Percentiles rank a stretch among this genome's conserved stretches.
These are phyloP conservation scores for Sphinx pinastri DNA, from an alignment of 2,888 invertebrate species.

Conservation along the genomic window DNA sequence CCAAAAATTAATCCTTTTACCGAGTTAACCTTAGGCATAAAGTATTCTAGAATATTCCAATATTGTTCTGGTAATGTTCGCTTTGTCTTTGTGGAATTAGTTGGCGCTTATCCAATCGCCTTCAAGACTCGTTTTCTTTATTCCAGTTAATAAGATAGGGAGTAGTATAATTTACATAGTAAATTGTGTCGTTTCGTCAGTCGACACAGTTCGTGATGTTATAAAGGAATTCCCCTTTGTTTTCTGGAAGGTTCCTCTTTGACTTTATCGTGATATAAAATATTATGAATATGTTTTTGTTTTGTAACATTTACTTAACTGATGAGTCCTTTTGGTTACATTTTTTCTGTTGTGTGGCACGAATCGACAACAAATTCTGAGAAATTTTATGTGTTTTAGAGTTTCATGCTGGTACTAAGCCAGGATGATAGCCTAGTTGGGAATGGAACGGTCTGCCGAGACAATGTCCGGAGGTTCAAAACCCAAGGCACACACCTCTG, in stretches of 20 bases:
- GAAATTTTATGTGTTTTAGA: too few relatives aligned
- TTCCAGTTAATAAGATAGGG: conserved; percentile 19
- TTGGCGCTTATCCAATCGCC: conserved; percentile 22
- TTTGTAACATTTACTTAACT: background rate
- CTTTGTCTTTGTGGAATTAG: conserved; percentile 25
- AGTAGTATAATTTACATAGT: conserved; percentile 23
- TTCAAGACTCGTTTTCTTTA: conserved; percentile 22
- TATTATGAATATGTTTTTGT: background rate
- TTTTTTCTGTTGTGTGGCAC: too few relatives aligned
- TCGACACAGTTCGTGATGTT: conserved; percentile 4
- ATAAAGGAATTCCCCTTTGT: conserved; percentile 3
- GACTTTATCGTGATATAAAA: background rate
- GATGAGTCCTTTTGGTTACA: too few relatives aligned
- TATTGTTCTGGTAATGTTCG: conserved; percentile 8
- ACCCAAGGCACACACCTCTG: too few relatives aligned
- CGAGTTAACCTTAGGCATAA: conserved; percentile 23
- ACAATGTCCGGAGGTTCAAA: too few relatives aligned
- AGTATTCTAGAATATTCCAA: conserved; percentile 24
- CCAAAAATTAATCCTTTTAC: conserved; percentile 12
- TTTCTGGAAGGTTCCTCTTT: background rate
- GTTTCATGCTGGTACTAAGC: too few relatives aligned
- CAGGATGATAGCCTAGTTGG: too few relatives aligned
- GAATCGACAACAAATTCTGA: too few relatives aligned
- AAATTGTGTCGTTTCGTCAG: conserved; percentile 17
- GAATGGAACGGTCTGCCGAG: too few relatives aligned